Evolutionary conservation across 2,113 vertebrate species (phyloP), one percentile per base, ranked within the genome.

Genomic region (Lophura nycthemera): DNA sequence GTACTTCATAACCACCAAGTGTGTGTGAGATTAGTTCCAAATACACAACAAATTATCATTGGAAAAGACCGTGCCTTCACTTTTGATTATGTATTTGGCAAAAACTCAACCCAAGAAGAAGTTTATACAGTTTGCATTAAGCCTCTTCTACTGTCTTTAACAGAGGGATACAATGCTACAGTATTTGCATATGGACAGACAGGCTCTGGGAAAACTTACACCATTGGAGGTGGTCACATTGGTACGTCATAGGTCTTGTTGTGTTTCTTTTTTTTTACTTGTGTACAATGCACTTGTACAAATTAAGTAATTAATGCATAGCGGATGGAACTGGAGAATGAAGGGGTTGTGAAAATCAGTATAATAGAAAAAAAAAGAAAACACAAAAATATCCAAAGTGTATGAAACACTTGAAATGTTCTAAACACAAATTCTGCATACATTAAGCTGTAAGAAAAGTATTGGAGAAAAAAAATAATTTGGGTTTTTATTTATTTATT

Each of bases 121-220:
- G 97, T 99, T 83, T 99, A 99, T 92, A 93, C 87, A 85, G 94
- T 96, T 43, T 99, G 99, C 90, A 98, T 99, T 72, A 98, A 97
- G 80, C 98, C 98, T 29, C 96, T 99, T 57, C 96, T 99, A 5
- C 84, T 95, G 86, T 98, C 98, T 40, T 96, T 99, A 89, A 79
- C 98, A 30, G 97, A 98, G 70, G 99, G 99, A 22, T 98, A 98
- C 95, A 99, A 99, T 29, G 98, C 98, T 54, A 99, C 99, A 1
- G 98, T 99, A 57, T 99, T 99, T 97, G 98, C 98, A 1, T 99
- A 99, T 16, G 99, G 99, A 90, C 99, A 99, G n/a, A 99, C 99
- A 16, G 98, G 99, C 25, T 99, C 99, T 52, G 98, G 99, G 67
- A 99, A 99, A 97, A 99, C 99, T 3, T 98, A 99, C 87, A 99